These are phyloP conservation scores for Aplochiton taeniatus DNA, from an alignment of 2,797 vertebrate genomes.

Conservation along the genomic window DNA sequence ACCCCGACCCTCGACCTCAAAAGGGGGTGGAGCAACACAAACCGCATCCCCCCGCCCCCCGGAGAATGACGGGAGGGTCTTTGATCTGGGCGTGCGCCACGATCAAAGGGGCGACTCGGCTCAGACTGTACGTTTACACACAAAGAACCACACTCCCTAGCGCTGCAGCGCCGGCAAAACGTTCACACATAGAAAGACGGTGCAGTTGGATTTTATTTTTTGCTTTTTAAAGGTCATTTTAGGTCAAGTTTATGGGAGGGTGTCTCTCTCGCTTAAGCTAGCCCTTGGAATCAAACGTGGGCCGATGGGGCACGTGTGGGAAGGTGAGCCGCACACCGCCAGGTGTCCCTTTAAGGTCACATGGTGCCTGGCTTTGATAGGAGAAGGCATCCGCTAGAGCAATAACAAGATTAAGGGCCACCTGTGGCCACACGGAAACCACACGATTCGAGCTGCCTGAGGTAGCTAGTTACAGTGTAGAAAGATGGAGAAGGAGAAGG, in stretches of 20 bases:
- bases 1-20: constrained; percentile 9
- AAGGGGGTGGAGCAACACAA: background rate
- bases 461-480: background rate
- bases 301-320: constrained; percentile 7
- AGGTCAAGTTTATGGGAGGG: background rate
- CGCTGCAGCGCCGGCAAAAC: constrained; percentile 1
- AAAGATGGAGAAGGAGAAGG: background rate
- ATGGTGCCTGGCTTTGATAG: constrained; percentile 20
- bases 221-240: background rate
- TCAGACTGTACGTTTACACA: constrained; percentile 4
- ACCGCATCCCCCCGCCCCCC: constrained; percentile 11
- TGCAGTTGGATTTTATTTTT: no score
- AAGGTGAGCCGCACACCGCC: no score
- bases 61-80: constrained; percentile 10
- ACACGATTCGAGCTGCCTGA: background rate
- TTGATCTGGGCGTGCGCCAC: background rate
- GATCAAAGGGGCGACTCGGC: background rate
- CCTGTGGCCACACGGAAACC: background rate
- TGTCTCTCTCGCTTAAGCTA: constrained; percentile 4
- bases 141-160: constrained; percentile 11
- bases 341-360: constrained; percentile 25
- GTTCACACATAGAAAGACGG: background rate
- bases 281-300: background rate
- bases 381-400: constrained; percentile 46
- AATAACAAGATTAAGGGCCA: constrained; percentile 38